phyloP scores from a whole-genome alignment of 2,888 invertebrate species.

The Tyria jacobaeae region DNA sequence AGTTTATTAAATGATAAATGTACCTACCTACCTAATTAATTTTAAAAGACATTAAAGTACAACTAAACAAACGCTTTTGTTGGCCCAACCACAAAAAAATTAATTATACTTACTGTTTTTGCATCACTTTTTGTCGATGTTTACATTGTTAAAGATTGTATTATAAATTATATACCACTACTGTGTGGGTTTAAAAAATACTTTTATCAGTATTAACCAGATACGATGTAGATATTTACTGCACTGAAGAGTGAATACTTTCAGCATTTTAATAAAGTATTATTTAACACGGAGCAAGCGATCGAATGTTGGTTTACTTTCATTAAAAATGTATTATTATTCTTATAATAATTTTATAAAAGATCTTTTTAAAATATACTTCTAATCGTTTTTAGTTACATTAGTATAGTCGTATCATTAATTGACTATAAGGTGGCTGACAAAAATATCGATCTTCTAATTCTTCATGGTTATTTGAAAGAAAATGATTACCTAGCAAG shows the following conservation, averaged over 20 bases:
- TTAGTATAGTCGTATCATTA: too few relatives aligned
- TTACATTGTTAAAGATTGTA: conserved; percentile 9
- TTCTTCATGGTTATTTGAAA: neutral
- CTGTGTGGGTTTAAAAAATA: neutral
- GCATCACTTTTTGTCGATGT: conserved; percentile 8
- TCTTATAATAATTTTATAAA: too few relatives aligned
- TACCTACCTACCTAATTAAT: neutral
- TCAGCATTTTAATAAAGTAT: neutral
- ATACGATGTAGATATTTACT: neutral
- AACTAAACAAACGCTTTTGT: conserved; percentile 15
- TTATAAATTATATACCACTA: neutral
- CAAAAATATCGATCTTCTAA: neutral
- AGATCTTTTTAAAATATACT: too few relatives aligned
- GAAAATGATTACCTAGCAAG: too few relatives aligned
- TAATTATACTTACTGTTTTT: conserved; percentile 8
- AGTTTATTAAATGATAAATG: neutral
- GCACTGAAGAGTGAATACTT: neutral
- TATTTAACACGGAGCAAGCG: accelerated
- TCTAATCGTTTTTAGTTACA: too few relatives aligned
- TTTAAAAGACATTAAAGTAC: neutral
- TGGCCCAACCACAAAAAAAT: conserved; percentile 10
- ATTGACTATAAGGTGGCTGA: too few relatives aligned
- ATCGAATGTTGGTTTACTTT: too few relatives aligned
- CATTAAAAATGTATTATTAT: too few relatives aligned
- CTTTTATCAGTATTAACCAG: neutral